A percentile compares a stretch with the other conserved stretches of the same genome.
Evolutionary conservation across 1,140 invertebrate species (phyloP).

Genomic region (Micrasema longulum): DNA sequence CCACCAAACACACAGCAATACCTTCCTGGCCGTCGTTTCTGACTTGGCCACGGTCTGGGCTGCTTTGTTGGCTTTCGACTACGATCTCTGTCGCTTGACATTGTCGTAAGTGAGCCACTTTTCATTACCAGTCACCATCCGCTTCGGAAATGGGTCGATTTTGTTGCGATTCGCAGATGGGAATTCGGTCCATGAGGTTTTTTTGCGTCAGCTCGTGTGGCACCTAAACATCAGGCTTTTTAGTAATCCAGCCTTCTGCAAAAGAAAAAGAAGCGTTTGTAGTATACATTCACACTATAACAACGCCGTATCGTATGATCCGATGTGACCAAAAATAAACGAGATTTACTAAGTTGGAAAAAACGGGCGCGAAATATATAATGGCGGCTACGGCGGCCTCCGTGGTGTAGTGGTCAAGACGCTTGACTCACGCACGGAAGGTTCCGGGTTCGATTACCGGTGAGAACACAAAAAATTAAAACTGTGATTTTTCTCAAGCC

Average conservation of each 20-base stretch:
- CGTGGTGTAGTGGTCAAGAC: too few relatives aligned
- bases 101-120: background rate
- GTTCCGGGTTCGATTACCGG: too few relatives aligned
- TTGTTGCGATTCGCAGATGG: slow-evolving; percentile 27
- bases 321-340: slow-evolving; percentile 10
- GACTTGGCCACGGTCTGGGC: too few relatives aligned
- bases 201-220: slow-evolving; percentile 20
- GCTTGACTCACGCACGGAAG: too few relatives aligned
- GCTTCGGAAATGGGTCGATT: slow-evolving; percentile 31
- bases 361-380: too few relatives aligned
- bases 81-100: background rate
- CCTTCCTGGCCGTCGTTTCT: too few relatives aligned
- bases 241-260: too few relatives aligned
- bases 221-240: slow-evolving; percentile 11
- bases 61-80: background rate
- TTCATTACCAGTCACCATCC: slow-evolving; percentile 25
- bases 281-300: slow-evolving; percentile 8
- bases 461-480: too few relatives aligned
- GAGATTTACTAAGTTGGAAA: slow-evolving; percentile 32
- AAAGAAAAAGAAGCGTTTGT: slow-evolving; percentile 19
- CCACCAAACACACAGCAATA: too few relatives aligned
- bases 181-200: slow-evolving; percentile 16
- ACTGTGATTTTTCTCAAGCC: too few relatives aligned
- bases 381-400: too few relatives aligned
- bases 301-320: background rate